Base-by-base conservation (phyloP, 2,113 vertebrate species). In the Erythrocercus mccallii region DNA sequence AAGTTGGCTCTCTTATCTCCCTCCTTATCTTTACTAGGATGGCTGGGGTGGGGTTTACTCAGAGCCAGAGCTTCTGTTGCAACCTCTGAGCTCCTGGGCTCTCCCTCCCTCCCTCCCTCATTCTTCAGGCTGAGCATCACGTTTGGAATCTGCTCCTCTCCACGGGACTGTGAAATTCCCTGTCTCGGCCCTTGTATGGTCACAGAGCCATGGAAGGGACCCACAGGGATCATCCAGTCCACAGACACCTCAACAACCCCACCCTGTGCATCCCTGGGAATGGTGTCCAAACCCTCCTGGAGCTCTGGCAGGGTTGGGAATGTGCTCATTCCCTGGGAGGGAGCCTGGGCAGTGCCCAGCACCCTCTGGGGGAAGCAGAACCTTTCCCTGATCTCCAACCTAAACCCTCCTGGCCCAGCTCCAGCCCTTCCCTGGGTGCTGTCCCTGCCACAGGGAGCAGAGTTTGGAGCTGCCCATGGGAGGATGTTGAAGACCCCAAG, bases 381-480 rank as follows among this genome's bases (percentile, higher is more conserved):
- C 11, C 37, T 44, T 76, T 5, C 37, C 70, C 61, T 58, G 1
- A 31, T 1, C 0, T 5, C 37, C 51, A 50, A 0, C 44, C 31
- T 22, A 0, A 71, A 6, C 20, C 35, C 6, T 1, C 51, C 60
- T 56, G 51, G 8, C 42, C 0, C 44, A 76, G 44, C 31, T 86
- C 61, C 61, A 58, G 71, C 51, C 1, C 0, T 7, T 25, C 44
- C 51, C 53, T 25, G 31, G 10, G 13, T 35, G 1, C 58, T 54
- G 27, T 54, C 81, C 61, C 82, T 44, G 44, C 5, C 44, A 0
- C 60, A 74, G 42, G 4, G 27, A 57, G n/a, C 48, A 64, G 50
- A 20, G 6, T 0, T 20, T 0, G 7, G 60, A 48, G 50, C 51
- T 57, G 35, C 24, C 51, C 60, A 7, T 0, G 0, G 82, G 35